phyloP scores from a whole-genome alignment of 2,113 vertebrate species.

The Dipodomys merriami region DNA sequence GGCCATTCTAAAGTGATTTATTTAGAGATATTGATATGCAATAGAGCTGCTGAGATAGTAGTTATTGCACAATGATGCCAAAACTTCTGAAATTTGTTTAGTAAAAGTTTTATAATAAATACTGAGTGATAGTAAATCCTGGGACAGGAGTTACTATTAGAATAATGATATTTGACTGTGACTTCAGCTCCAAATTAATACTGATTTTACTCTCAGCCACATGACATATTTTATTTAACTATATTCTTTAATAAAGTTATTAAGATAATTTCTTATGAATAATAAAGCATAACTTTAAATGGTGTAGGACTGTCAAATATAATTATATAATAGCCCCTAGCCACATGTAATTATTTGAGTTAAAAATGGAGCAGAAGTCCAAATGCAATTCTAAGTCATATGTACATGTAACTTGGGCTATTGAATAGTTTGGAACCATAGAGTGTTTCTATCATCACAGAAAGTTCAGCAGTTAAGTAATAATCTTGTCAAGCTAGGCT shows the following conservation, averaged over 20 bases:
- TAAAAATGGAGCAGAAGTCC: neutral
- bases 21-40: neutral
- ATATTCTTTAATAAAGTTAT: neutral
- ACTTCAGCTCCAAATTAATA: neutral
- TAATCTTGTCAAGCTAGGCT: neutral
- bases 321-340: neutral
- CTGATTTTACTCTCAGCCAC: neutral
- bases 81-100: neutral
- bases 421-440: neutral
- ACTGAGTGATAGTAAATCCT: no score
- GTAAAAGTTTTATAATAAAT: neutral
- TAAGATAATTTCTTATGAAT: constrained; percentile 3
- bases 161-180: neutral
- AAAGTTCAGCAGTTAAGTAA: neutral
- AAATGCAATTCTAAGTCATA: neutral
- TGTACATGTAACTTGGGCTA: neutral
- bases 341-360: neutral
- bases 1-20: neutral
- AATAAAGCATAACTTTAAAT: neutral
- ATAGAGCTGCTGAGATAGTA: neutral
- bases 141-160: neutral
- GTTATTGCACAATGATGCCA: neutral
- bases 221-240: neutral
- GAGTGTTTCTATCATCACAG: constrained; percentile 2
- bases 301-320: neutral